phyloP scores from a whole-genome alignment of 1,140 invertebrate genomes.

The Cyclina sinensis region DNA sequence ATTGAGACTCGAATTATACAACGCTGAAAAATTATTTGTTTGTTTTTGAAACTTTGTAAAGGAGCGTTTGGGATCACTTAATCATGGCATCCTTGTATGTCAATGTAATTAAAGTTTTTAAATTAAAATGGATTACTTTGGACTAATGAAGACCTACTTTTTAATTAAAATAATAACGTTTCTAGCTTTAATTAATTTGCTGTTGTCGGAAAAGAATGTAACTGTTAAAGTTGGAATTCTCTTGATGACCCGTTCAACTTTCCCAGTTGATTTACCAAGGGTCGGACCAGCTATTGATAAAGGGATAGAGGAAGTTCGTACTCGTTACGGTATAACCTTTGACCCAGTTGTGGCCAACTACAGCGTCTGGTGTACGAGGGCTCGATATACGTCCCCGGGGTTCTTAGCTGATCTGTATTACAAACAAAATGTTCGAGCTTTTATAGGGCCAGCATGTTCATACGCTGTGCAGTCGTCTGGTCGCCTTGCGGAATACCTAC shows the following conservation, averaged over 20 bases:
- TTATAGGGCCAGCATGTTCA: slow-evolving; percentile 59
- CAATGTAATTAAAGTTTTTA: background rate
- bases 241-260: slow-evolving; percentile 36
- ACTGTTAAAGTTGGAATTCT: slow-evolving; percentile 49
- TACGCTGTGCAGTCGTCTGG: slow-evolving; percentile 15
- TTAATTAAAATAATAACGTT: background rate
- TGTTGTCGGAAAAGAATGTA: background rate
- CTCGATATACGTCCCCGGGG: background rate
- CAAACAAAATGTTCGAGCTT: slow-evolving; percentile 38
- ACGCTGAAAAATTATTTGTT: too few relatives aligned
- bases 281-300: slow-evolving; percentile 45
- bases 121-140: background rate
- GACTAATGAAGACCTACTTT: background rate
- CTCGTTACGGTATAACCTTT: slow-evolving; percentile 31
- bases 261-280: slow-evolving; percentile 39
- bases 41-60: too few relatives aligned
- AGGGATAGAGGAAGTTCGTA: slow-evolving; percentile 15
- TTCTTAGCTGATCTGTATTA: slow-evolving; percentile 41
- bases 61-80: background rate
- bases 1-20: too few relatives aligned
- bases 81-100: background rate
- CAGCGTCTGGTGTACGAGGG: background rate
- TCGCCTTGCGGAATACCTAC: slow-evolving; percentile 38
- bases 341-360: background rate
- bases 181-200: background rate